phyloP scores from a whole-genome alignment of 2,888 invertebrate species.

The Antheraea assamensis region DNA sequence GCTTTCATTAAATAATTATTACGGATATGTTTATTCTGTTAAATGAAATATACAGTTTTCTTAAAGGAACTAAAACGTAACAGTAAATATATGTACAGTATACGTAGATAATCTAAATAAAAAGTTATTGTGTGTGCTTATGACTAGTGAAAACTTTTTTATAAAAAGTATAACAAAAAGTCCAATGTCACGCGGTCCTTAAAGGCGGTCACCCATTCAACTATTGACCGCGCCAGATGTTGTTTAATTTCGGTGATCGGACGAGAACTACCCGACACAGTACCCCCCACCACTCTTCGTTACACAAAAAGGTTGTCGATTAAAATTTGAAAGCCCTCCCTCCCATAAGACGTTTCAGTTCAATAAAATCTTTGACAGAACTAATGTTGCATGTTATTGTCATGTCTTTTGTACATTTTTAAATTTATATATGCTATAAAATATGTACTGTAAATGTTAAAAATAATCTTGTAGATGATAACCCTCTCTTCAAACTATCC shows the following conservation, averaged over 20 bases:
- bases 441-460: no score
- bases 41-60: not conserved
- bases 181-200: no score
- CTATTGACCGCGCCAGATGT: conserved; percentile 76
- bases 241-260: conserved; percentile 80
- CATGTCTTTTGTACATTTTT: not conserved
- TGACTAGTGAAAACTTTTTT: no score
- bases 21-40: not conserved
- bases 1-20: not conserved
- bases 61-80: no score
- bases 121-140: no score
- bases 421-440: not conserved
- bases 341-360: no score
- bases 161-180: no score
- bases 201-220: no score
- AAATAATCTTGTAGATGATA: not conserved
- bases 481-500: not conserved
- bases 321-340: no score
- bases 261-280: no score
- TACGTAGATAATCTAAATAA: not conserved
- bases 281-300: no score
- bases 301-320: no score
- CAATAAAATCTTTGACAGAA: not conserved
- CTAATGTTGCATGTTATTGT: not conserved
- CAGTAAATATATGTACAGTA: not conserved